Evolutionary conservation across 2,888 invertebrate species (phyloP).

Genomic region (Eristalinus aeneus): DNA sequence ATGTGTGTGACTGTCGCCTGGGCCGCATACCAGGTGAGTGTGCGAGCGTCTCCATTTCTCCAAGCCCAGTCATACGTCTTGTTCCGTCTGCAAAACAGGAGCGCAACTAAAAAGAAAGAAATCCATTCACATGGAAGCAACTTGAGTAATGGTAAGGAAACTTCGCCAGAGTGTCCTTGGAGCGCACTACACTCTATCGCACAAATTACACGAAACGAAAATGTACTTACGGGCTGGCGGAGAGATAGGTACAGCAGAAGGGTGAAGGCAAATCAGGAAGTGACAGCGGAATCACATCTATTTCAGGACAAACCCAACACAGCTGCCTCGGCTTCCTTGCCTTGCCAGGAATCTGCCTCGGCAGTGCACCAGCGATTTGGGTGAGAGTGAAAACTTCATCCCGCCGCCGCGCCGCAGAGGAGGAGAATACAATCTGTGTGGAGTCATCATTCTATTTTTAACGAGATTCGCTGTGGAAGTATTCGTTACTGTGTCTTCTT

Average conservation of each 20-base stretch:
- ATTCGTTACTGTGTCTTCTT: constrained; percentile 40
- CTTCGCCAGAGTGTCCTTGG: constrained; percentile 40
- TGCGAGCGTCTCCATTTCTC: constrained; percentile 18
- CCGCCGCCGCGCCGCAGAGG: not conserved
- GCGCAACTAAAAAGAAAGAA: not conserved
- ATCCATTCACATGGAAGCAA: constrained; percentile 43
- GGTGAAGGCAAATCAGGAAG: constrained; percentile 51
- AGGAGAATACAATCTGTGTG: not conserved
- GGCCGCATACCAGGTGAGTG: constrained; percentile 31
- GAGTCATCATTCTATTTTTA: constrained; percentile 24
- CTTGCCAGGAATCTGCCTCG: constrained; percentile 13
- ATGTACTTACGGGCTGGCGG: constrained; percentile 33
- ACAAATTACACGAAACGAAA: constrained; percentile 38
- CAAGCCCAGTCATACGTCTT: not conserved
- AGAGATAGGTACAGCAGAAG: constrained; percentile 1
- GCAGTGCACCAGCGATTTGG: constrained; percentile 25
- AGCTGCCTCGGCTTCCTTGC: not conserved
- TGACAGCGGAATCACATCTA: constrained; percentile 38
- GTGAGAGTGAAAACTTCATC: constrained; percentile 15
- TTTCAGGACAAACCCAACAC: constrained; percentile 29
- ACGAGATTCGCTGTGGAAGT: not conserved
- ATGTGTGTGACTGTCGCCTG: not conserved
- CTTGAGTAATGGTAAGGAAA: constrained; percentile 61
- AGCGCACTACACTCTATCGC: constrained; percentile 30
- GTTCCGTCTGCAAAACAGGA: not conserved